Percentiles rank a stretch among this genome's conserved stretches.
These are phyloP conservation scores for Hirundichthys speculiger DNA, from an alignment of 2,113 vertebrate genomes.

Conservation along the genomic window DNA sequence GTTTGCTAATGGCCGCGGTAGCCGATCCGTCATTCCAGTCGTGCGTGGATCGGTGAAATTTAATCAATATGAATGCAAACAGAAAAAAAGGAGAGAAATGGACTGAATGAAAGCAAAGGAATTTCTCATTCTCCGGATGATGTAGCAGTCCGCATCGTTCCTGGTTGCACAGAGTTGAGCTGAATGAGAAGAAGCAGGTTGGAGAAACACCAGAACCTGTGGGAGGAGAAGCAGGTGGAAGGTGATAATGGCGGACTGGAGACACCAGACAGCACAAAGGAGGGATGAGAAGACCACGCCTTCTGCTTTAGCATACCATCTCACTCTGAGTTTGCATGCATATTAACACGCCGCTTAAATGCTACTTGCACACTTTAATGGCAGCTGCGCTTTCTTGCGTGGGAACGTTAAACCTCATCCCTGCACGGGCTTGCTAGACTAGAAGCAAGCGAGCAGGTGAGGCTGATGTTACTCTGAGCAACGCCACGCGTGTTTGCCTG, in stretches of 20 bases:
- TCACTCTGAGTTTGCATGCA: conserved; percentile 9
- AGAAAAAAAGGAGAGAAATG: too few relatives aligned
- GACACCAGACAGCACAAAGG: conserved; percentile 16
- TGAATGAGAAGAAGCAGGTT: not conserved
- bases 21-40: too few relatives aligned
- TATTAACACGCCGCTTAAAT: conserved; percentile 50
- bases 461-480: conserved; percentile 46
- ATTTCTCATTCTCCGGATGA: not conserved
- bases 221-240: not conserved
- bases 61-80: too few relatives aligned
- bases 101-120: conserved; percentile 4
- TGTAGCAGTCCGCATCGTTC: not conserved
- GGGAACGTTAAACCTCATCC: too few relatives aligned
- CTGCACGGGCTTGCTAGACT: conserved; percentile 40
- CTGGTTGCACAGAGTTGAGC: too few relatives aligned
- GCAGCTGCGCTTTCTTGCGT: conserved; percentile 54
- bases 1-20: not conserved
- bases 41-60: too few relatives aligned
- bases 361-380: conserved; percentile 33
- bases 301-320: conserved; percentile 1
- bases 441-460: conserved; percentile 42
- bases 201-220: conserved; percentile 11
- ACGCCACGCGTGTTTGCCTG: too few relatives aligned
- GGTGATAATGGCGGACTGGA: conserved; percentile 9
- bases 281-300: conserved; percentile 7